These are phyloP conservation scores for Dendrocopos noguchii DNA, from an alignment of 2,113 vertebrate species.

Conservation along the genomic window DNA sequence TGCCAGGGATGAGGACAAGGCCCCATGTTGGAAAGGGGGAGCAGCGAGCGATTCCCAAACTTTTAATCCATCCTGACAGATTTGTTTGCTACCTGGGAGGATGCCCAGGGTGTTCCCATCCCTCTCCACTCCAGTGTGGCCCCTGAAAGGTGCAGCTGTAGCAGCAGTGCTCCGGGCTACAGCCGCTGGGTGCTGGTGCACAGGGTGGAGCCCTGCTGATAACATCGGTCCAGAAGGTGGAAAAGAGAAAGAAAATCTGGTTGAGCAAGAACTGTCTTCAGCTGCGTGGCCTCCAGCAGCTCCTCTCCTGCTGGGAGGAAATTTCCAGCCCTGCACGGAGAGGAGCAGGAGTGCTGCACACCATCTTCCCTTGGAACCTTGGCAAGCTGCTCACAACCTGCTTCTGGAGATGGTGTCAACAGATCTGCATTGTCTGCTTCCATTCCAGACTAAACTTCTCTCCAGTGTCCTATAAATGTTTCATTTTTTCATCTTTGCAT, in stretches of 20 bases:
- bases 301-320: background rate
- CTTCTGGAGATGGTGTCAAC: background rate
- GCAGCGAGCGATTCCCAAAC: fast-evolving
- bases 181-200: background rate
- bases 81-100: background rate
- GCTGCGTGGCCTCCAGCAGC: background rate
- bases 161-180: background rate
- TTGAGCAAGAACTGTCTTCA: slow-evolving; percentile 10
- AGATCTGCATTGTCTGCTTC: background rate
- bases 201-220: slow-evolving; percentile 20
- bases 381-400: background rate
- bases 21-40: fast-evolving
- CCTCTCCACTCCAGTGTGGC: background rate
- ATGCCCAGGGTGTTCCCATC: background rate
- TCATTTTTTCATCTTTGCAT: background rate
- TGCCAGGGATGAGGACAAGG: fast-evolving
- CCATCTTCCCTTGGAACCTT: background rate
- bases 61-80: background rate
- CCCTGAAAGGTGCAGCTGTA: fast-evolving
- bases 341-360: background rate
- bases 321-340: background rate
- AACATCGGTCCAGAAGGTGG: background rate
- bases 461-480: background rate
- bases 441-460: background rate
- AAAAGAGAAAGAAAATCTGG: slow-evolving; percentile 34